Evolutionary conservation across 2,888 invertebrate genomes (phyloP), one percentile per base, ranked within the genome.

Genomic region (Pelosia muscerda): DNA sequence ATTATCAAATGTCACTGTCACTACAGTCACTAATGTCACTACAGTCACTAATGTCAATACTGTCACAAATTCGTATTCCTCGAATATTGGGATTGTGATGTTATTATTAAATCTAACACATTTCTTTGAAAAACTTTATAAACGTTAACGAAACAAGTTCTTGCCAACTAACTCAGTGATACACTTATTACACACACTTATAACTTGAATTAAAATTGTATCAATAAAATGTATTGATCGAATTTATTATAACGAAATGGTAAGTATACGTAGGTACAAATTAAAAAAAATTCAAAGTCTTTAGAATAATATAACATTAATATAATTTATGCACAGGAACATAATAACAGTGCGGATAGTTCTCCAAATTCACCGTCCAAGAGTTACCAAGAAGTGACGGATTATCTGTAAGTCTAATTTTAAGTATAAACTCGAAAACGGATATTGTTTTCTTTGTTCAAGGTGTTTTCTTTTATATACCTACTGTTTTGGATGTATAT

Each of bases 361-460:
- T 85, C 88, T 55, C 83, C 88, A 31, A 84, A 79, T 73, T 88
- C 90, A n/a, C 86, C 90, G 26, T 77, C 85, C 34, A 87, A 84
- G 63, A 83, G 79, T 65, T 81, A 76, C 71, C 77, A 75, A 55
- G 90, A 92, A 65, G 79, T 88, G 26, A 79, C 78, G 38, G 93
- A 93, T 74, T 93, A 92, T 74, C 87, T 90, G 93, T 93, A 80
- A 92, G 94, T 90, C 65, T 3, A 42, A 53, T 54, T 61, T 66
- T 31, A 25, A 53, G 53, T 31, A 1, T 28, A 67, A 64, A 70
- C 61, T 69, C 68, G 69, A 78, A 69, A 69, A 63, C 34, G 23
- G 19, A 19, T 31, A 8, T 10, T 77, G 63, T 64, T 69, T 76
- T 76, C 75, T 79, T 81, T 82, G 78, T 85, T 73, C 73, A 72